phyloP scores from a whole-genome alignment of 1,140 invertebrate genomes.

The Dinothrombium tinctorium region DNA sequence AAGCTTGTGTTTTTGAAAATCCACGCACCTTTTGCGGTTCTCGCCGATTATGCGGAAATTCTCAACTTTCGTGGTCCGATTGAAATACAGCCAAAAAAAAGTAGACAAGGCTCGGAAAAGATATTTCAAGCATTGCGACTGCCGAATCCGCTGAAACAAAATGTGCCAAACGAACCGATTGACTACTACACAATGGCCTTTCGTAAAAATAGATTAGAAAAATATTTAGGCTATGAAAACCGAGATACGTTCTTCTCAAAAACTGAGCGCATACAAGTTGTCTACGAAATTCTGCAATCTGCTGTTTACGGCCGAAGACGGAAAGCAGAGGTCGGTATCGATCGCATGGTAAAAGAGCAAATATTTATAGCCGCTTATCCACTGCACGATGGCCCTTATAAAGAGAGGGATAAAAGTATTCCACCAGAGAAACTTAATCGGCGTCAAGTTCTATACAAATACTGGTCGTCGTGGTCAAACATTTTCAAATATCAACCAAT shows the following conservation, averaged over 20 bases:
- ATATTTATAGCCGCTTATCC: constrained; percentile 49
- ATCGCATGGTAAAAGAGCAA: constrained; percentile 42
- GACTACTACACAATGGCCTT: constrained; percentile 35
- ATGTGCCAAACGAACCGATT: constrained; percentile 31
- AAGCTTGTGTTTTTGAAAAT: constrained; percentile 33
- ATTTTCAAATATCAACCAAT: constrained; percentile 52
- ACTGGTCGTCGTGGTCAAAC: constrained; percentile 34
- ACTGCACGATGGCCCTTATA: constrained; percentile 44
- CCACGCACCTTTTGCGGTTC: constrained; percentile 30
- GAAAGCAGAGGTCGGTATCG: constrained; percentile 41
- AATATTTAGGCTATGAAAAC: constrained; percentile 31
- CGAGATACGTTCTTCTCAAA: constrained; percentile 29
- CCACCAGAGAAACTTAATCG: constrained; percentile 34
- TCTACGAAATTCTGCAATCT: constrained; percentile 31
- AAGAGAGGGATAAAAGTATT: constrained; percentile 25
- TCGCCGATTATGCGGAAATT: constrained; percentile 32
- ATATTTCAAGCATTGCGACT: constrained; percentile 24
- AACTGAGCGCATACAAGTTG: constrained; percentile 28
- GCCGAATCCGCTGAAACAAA: constrained; percentile 29
- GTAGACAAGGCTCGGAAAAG: constrained; percentile 28
- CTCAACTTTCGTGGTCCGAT: constrained; percentile 31
- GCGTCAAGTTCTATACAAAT: constrained; percentile 31
- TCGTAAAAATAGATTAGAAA: constrained; percentile 32
- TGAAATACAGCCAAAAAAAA: constrained; percentile 29
- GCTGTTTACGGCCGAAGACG: constrained; percentile 31